These are phyloP conservation scores for Nilaparvata lugens DNA, from an alignment of 1,140 invertebrate genomes.

Conservation along the genomic window DNA sequence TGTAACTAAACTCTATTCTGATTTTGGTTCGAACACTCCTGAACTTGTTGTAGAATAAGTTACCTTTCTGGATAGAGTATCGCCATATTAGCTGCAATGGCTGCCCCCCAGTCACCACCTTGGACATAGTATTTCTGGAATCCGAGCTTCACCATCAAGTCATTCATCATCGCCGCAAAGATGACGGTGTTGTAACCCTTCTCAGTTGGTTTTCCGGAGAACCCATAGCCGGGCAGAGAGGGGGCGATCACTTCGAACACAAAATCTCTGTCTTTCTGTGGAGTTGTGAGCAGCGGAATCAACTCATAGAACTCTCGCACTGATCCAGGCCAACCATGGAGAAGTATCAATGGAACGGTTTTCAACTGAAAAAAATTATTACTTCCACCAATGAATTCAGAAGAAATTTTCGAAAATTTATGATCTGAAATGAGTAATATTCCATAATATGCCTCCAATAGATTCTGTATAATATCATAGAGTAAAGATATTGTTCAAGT, in stretches of 20 bases:
- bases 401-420: too few species aligned
- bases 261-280: conserved; percentile 46
- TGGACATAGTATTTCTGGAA: conserved; percentile 68
- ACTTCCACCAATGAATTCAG: too few species aligned
- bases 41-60: too few species aligned
- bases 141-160: conserved; percentile 73
- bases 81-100: conserved; percentile 49
- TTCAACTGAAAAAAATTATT: conserved; percentile 28
- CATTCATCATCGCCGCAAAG: conserved; percentile 63
- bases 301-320: conserved; percentile 78
- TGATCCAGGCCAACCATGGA: conserved; percentile 89
- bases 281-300: conserved; percentile 55
- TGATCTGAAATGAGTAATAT: too few species aligned
- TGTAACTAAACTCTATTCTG: too few species aligned
- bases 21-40: too few species aligned
- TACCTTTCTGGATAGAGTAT: conserved; percentile 46
- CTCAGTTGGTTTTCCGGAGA: conserved; percentile 55
- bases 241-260: conserved; percentile 72
- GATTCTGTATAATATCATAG: too few species aligned
- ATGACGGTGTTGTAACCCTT: conserved; percentile 51
- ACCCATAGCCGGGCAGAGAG: conserved; percentile 78
- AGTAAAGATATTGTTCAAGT: too few species aligned
- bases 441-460: too few species aligned
- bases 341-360: conserved; percentile 48
- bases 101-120: conserved; percentile 75